Evolutionary conservation across 2,113 vertebrate species (phyloP).

Genomic region (Tachuris rubrigastra): DNA sequence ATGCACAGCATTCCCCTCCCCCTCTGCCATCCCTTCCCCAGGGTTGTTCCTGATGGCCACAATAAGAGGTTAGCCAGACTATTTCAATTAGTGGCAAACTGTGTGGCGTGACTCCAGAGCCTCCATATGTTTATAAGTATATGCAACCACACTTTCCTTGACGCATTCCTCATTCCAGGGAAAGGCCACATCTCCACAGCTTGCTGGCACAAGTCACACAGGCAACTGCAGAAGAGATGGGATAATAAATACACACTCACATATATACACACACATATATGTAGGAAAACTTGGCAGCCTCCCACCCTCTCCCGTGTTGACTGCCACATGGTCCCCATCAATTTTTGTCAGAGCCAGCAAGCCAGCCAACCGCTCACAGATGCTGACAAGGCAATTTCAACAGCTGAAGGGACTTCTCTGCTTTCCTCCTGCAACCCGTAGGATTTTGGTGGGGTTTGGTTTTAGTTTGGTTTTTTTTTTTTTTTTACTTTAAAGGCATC

Average conservation of each 20-base stretch:
- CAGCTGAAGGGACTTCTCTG: slow-evolving; percentile 42
- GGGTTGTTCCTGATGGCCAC: slow-evolving; percentile 35
- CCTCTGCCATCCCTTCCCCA: not conserved
- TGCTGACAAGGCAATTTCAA: slow-evolving; percentile 59
- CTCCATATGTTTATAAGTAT: slow-evolving; percentile 34
- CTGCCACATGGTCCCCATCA: slow-evolving; percentile 65
- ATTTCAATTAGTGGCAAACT: slow-evolving; percentile 63
- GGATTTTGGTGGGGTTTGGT: not conserved
- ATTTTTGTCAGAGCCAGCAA: slow-evolving; percentile 56
- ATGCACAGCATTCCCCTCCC: not conserved
- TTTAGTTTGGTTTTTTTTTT: not conserved
- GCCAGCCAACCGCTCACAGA: not conserved
- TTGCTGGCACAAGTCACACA: slow-evolving; percentile 45
- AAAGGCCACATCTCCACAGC: slow-evolving; percentile 57
- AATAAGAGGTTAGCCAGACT: slow-evolving; percentile 51
- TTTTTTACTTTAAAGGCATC: not conserved
- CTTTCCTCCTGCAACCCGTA: not conserved
- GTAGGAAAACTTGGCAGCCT: slow-evolving; percentile 33
- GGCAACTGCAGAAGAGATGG: slow-evolving; percentile 36
- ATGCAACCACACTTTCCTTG: slow-evolving; percentile 54
- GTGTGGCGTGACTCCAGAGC: slow-evolving; percentile 35
- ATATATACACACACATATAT: slow-evolving; percentile 20
- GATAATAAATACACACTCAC: slow-evolving; percentile 48
- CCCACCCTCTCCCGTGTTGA: slow-evolving; percentile 47
- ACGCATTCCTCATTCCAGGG: slow-evolving; percentile 54